Conservation (phyloP, 2,113 vertebrate genomes). For the mouse (Mus musculus) region DNA sequence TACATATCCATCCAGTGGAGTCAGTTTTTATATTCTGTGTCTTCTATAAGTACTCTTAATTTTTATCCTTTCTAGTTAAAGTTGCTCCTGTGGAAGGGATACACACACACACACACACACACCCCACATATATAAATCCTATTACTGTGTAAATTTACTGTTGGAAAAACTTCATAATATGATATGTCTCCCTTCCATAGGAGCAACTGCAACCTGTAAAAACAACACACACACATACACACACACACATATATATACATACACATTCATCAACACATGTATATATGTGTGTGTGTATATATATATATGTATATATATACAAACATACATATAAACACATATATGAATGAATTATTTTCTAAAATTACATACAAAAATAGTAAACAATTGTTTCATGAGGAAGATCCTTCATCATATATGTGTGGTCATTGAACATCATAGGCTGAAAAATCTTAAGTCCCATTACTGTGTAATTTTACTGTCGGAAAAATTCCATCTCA, state of each 20-base stretch:
- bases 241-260: no score
- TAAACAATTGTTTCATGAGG: not conserved
- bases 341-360: constrained; percentile 27
- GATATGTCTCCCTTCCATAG: no score
- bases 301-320: not conserved
- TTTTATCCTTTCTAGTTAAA: constrained; percentile 10
- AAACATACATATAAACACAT: not conserved
- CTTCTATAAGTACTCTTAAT: constrained; percentile 1
- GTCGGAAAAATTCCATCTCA: not conserved
- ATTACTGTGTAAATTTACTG: no score
- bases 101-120: constrained; percentile 2
- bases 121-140: not conserved
- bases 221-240: no score
- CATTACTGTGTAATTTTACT: not conserved
- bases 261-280: not conserved
- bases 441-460: not conserved
- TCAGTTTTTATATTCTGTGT: constrained; percentile 50
- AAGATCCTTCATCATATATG: not conserved
- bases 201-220: no score
- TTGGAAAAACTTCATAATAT: no score
- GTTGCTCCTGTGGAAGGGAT: not conserved
- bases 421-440: not conserved
- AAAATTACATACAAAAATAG: constrained; percentile 24
- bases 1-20: not conserved
- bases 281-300: not conserved